Evolutionary conservation across 53 echinoderm and acorn worm genomes (phyloP).

Genomic region (Hippasteria phrygiana): DNA sequence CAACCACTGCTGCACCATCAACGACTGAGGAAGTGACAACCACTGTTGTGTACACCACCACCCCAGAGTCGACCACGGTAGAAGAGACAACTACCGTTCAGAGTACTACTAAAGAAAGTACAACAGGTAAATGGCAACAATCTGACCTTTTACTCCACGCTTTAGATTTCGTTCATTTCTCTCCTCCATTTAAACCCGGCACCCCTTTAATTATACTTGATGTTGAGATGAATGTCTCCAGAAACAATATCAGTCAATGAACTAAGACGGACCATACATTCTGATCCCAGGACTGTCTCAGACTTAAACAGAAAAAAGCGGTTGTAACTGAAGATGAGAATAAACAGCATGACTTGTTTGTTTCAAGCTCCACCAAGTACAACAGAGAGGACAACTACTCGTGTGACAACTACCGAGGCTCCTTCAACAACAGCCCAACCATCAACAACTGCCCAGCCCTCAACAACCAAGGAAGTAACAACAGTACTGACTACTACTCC

Average conservation of each 20-base stretch:
- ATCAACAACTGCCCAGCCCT: neutral
- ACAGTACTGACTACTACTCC: neutral
- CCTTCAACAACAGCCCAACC: constrained; percentile 2
- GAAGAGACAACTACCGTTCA: neutral
- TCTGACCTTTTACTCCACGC: no score
- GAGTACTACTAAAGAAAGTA: neutral
- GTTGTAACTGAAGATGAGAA: neutral
- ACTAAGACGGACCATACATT: no score
- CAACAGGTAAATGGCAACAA: neutral
- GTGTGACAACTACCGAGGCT: constrained; percentile 22
- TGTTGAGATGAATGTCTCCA: no score
- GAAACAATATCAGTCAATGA: no score
- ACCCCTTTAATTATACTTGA: no score
- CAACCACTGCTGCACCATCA: neutral
- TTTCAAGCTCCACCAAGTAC: constrained; percentile 21
- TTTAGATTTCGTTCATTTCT: no score
- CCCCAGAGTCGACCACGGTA: neutral
- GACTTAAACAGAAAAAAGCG: no score
- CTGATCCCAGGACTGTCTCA: no score
- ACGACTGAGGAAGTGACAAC: neutral
- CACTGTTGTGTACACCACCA: neutral
- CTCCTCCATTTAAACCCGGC: no score
- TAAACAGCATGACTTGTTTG: neutral
- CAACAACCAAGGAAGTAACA: constrained; percentile 19
- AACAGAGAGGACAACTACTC: neutral